Evolutionary conservation across 2,888 invertebrate species (phyloP).

Genomic region (Cephus pygmeus): DNA sequence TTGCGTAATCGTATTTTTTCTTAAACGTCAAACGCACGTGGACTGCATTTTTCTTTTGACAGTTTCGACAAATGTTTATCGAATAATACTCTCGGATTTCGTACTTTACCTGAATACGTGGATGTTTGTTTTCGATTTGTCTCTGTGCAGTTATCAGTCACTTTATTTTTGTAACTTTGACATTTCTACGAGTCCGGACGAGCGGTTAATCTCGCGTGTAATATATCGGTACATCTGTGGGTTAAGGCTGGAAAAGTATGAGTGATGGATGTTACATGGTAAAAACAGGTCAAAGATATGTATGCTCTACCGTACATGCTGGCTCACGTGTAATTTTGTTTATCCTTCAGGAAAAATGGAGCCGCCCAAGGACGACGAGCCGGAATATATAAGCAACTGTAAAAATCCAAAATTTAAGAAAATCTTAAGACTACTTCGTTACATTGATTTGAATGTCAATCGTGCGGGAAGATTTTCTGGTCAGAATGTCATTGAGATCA

Average conservation of each 20-base stretch:
- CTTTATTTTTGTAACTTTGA: no score
- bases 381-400: constrained; percentile 66
- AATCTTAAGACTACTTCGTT: constrained; percentile 72
- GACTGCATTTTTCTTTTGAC: not conserved
- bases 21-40: not conserved
- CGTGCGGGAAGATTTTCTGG: constrained; percentile 71
- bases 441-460: constrained; percentile 70
- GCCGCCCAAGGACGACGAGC: constrained; percentile 65
- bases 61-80: not conserved
- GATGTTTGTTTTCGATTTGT: no score
- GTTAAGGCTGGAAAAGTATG: no score
- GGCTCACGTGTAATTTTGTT: constrained; percentile 7
- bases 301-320: not conserved
- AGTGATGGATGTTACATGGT: no score
- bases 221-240: no score
- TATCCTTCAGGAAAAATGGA: constrained; percentile 58
- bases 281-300: not conserved
- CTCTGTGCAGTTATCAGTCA: no score
- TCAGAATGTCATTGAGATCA: constrained; percentile 71
- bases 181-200: no score
- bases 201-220: no score
- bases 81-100: no score
- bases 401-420: constrained; percentile 74
- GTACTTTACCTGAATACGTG: no score
- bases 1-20: not conserved